Conservation (phyloP, 2,113 vertebrate genomes). For the Pterocles burchelli region DNA sequence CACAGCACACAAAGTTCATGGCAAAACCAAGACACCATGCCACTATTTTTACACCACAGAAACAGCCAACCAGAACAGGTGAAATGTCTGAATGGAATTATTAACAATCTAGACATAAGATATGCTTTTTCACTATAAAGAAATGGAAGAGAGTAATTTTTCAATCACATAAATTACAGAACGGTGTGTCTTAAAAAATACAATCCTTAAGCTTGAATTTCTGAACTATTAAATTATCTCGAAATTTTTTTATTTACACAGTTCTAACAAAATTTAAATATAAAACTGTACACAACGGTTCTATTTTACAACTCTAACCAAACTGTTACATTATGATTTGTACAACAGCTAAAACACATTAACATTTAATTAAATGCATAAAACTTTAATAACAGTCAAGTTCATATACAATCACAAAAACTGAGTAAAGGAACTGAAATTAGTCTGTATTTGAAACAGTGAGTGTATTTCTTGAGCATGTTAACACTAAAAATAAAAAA, state of each 20-base stretch:
- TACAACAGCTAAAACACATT: background rate
- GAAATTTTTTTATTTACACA: background rate
- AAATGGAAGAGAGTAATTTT: background rate
- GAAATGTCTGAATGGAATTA: background rate
- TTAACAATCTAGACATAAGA: background rate
- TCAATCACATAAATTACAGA: background rate
- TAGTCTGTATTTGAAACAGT: background rate
- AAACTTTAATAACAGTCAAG: background rate
- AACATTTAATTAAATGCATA: background rate
- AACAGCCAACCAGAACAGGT: background rate
- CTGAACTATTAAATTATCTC: background rate
- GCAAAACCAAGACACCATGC: background rate
- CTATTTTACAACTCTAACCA: background rate
- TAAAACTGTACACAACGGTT: background rate
- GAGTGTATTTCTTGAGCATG: background rate
- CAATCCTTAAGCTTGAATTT: background rate
- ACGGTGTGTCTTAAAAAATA: background rate
- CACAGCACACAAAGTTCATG: background rate
- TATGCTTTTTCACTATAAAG: background rate
- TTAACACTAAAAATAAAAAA: background rate
- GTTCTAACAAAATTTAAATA: background rate
- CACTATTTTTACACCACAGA: background rate
- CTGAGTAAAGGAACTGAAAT: background rate
- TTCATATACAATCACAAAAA: background rate
- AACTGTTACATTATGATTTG: background rate